These are phyloP conservation scores for Tryphoninae sp. DNA, from an alignment of 2,888 invertebrate species.

Conservation along the genomic window DNA sequence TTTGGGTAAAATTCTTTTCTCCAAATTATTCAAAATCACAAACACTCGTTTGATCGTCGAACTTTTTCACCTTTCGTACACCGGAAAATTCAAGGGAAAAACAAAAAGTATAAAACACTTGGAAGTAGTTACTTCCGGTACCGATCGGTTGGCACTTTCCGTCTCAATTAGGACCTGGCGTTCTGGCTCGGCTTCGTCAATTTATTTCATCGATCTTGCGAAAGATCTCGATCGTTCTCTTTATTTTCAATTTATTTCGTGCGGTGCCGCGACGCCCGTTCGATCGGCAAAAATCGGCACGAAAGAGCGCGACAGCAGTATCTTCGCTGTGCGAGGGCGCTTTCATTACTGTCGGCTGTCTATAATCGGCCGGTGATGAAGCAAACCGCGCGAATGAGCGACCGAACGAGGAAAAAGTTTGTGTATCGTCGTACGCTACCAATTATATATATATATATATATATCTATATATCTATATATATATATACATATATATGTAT, in stretches of 20 bases:
- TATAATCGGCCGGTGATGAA: slow-evolving; percentile 73
- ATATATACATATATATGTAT: slow-evolving; percentile 2
- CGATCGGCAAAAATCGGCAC: not conserved
- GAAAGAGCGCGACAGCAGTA: slow-evolving; percentile 69
- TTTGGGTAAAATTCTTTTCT: not conserved
- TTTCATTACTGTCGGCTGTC: slow-evolving; percentile 75
- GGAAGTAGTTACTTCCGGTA: slow-evolving; percentile 12
- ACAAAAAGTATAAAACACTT: not conserved
- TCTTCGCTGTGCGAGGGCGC: slow-evolving; percentile 76
- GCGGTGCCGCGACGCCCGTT: not conserved
- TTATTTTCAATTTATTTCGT: not conserved
- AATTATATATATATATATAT: not conserved
- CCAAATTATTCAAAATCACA: not conserved
- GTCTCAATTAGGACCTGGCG: not conserved
- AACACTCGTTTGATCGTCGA: slow-evolving; percentile 16
- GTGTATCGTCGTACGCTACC: not conserved
- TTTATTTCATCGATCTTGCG: not conserved
- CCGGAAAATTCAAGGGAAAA: not conserved
- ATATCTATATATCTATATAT: not conserved
- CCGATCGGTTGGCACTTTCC: slow-evolving; percentile 20
- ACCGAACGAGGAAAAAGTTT: slow-evolving; percentile 42
- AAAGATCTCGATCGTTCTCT: not conserved
- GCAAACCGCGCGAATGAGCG: slow-evolving; percentile 59
- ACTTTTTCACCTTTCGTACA: slow-evolving; percentile 33
- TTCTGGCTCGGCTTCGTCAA: not conserved